phyloP scores from a whole-genome alignment of 2,797 vertebrate species.

The Chromis chromis region DNA sequence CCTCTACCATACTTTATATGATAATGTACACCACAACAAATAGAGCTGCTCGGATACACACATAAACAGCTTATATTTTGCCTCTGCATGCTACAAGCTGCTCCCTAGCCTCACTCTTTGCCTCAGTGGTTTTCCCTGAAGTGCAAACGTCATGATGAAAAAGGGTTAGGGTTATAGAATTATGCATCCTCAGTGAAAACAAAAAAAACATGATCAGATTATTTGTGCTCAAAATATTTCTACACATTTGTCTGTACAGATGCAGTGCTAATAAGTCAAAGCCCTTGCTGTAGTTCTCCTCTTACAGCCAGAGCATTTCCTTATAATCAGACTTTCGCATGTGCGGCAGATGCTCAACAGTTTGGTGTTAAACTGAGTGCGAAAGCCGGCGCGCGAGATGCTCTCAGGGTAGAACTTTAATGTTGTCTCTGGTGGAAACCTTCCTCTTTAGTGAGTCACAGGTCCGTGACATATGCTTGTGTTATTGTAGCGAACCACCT shows the following conservation, averaged over 20 bases:
- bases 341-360: slow-evolving; percentile 38
- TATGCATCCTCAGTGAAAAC: neutral
- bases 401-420: slow-evolving; percentile 53
- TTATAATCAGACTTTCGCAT: slow-evolving; percentile 9
- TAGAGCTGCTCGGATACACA: no score
- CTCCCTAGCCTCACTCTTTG: neutral
- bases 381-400: slow-evolving; percentile 13
- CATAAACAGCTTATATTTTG: neutral
- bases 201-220: neutral
- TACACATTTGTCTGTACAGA: no score
- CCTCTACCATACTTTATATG: no score
- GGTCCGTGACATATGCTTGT: slow-evolving; percentile 59
- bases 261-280: no score
- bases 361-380: slow-evolving; percentile 53
- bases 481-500: slow-evolving; percentile 75
- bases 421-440: slow-evolving; percentile 59
- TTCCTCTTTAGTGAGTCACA: slow-evolving; percentile 69
- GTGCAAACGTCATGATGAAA: neutral
- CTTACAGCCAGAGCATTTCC: neutral
- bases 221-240: neutral
- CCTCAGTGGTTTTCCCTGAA: neutral
- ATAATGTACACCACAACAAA: no score
- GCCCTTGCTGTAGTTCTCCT: neutral
- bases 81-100: neutral
- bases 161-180: neutral